A percentile compares a stretch with the other conserved stretches of the same genome.
Conservation (phyloP, 35 echinoderm and acorn worm species). For the Chiridota heheva region DNA sequence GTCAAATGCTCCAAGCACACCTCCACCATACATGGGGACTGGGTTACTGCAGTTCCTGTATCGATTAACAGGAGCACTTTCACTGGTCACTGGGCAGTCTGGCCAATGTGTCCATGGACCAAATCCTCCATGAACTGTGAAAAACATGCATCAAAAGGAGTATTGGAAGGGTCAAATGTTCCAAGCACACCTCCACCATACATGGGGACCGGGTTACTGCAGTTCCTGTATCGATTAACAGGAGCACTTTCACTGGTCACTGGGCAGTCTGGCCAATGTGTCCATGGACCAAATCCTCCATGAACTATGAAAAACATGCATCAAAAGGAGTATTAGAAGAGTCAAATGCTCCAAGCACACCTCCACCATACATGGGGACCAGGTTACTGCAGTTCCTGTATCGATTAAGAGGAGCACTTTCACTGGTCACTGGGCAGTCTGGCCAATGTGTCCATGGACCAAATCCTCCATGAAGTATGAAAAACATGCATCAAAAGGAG, state of each 20-base stretch:
- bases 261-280: slow-evolving; percentile 65
- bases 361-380: slow-evolving; percentile 37
- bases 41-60: slow-evolving; percentile 59
- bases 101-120: slow-evolving; percentile 58
- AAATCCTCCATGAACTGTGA: slow-evolving; percentile 72
- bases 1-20: no score
- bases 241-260: slow-evolving; percentile 80
- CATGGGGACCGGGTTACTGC: slow-evolving; percentile 75
- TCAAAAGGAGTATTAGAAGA: no score
- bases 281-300: slow-evolving; percentile 70
- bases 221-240: slow-evolving; percentile 51
- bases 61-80: slow-evolving; percentile 27
- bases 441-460: slow-evolving; percentile 38
- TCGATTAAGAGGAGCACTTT: slow-evolving; percentile 23
- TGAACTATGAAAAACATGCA: slow-evolving; percentile 62
- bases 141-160: no score
- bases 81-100: slow-evolving; percentile 78
- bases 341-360: no score
- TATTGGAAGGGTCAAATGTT: no score
- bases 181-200: slow-evolving; percentile 53
- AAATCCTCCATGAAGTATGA: slow-evolving; percentile 55
- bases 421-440: slow-evolving; percentile 47
- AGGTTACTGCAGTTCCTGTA: slow-evolving; percentile 26
- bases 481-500: not conserved
- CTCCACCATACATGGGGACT: slow-evolving; percentile 47